A percentile compares a stretch with the other conserved stretches of the same genome.
These are phyloP conservation scores for Liopterus haemorrhoidalis DNA, from an alignment of 2,888 invertebrate species.

Conservation along the genomic window DNA sequence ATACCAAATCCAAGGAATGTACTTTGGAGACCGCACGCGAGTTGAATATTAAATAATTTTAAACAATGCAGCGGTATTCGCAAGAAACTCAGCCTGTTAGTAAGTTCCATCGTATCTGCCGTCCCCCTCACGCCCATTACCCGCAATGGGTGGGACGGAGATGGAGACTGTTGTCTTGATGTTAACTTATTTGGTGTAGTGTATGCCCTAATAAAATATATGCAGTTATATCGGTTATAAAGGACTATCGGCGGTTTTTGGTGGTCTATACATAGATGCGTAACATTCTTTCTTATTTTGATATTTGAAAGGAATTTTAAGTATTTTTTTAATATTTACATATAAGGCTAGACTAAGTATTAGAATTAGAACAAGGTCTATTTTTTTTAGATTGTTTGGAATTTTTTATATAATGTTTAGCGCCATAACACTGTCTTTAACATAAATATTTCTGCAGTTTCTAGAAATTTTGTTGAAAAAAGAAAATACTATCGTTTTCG, in stretches of 20 bases:
- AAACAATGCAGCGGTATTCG: conserved; percentile 48
- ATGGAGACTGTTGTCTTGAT: background rate
- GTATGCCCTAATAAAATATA: conserved; percentile 9
- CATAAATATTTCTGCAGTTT: too few species aligned
- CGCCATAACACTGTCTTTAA: too few species aligned
- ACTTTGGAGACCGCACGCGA: conserved; percentile 41
- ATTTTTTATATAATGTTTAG: too few species aligned
- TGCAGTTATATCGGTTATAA: conserved; percentile 12
- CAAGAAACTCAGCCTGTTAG: too few species aligned
- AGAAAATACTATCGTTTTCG: too few species aligned
- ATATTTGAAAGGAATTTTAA: conserved; percentile 19
- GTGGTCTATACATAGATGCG: conserved; percentile 11
- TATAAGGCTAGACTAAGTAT: too few species aligned
- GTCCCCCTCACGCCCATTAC: background rate
- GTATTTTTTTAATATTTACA: conserved; percentile 18
- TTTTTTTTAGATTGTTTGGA: too few species aligned
- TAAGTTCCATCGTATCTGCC: too few species aligned
- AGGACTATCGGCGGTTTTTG: conserved; percentile 12
- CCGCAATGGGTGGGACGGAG: conserved; percentile 6
- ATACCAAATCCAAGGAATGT: conserved; percentile 38
- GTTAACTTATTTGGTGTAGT: background rate
- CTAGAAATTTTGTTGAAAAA: too few species aligned
- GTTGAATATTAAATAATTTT: conserved; percentile 46
- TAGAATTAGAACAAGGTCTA: too few species aligned
- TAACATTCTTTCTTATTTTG: conserved; percentile 8